Percentiles rank a stretch among this genome's conserved stretches.
Conservation (phyloP, 2,797 vertebrate genomes). For the Acanthurus lineatus region DNA sequence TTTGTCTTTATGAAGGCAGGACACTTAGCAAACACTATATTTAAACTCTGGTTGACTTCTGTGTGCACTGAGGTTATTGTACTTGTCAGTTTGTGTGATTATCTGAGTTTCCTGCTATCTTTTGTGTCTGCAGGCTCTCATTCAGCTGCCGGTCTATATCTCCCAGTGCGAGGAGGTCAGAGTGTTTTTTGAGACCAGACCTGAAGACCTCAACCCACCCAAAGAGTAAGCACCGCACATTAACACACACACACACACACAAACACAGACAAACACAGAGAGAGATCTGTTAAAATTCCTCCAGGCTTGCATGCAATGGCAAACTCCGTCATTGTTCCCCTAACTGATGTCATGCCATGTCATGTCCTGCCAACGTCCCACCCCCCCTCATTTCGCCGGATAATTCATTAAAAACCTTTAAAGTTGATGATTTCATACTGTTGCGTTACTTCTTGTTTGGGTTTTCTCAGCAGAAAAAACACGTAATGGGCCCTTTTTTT, state of each 20-base stretch:
- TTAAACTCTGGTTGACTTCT: no score
- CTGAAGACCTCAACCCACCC: conserved; percentile 95
- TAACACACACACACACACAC: conserved; percentile 15
- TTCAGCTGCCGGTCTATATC: conserved; percentile 97
- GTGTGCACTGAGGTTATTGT: background rate
- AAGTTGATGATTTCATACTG: conserved; percentile 65
- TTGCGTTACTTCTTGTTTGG: conserved; percentile 41
- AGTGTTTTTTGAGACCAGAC: conserved; percentile 97
- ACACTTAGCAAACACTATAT: no score
- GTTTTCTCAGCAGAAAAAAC: conserved; percentile 34
- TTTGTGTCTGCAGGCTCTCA: conserved; percentile 89
- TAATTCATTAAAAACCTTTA: conserved; percentile 56
- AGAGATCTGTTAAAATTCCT: background rate
- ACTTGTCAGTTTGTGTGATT: background rate
- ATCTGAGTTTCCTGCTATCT: conserved; percentile 2
- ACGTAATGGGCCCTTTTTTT: conserved; percentile 15
- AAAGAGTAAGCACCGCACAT: conserved; percentile 90
- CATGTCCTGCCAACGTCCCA: conserved; percentile 46
- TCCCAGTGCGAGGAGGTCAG: conserved; percentile 98
- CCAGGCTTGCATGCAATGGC: background rate
- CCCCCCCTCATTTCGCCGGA: conserved; percentile 32
- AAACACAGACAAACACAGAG: conserved; percentile 2
- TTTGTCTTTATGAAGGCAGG: no score
- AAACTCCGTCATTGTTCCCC: conserved; percentile 27
- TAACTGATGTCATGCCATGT: conserved; percentile 43